Conservation (phyloP, 2,797 vertebrate genomes). For the Micropoecilia bifurca region DNA sequence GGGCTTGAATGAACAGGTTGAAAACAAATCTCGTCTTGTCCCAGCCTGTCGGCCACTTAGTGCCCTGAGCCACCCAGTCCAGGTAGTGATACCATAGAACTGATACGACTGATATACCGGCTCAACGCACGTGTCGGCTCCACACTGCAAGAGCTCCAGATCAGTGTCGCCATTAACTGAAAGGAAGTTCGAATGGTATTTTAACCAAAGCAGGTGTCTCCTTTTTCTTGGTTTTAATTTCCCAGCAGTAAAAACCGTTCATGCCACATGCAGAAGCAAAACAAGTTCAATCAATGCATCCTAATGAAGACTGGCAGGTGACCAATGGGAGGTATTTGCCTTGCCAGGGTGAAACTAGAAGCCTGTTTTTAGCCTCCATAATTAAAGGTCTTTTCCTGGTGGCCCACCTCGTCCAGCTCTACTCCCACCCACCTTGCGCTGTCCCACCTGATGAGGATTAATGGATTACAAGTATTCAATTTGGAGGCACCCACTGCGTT, state of each 20-base stretch:
- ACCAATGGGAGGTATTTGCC: slow-evolving; percentile 61
- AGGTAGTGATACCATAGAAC: slow-evolving; percentile 71
- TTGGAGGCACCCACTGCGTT: slow-evolving; percentile 66
- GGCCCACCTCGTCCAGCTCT: slow-evolving; percentile 38
- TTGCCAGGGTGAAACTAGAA: slow-evolving; percentile 68
- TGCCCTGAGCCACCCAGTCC: slow-evolving; percentile 67
- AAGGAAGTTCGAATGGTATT: slow-evolving; percentile 30
- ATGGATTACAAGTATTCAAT: slow-evolving; percentile 83
- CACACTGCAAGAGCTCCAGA: slow-evolving; percentile 42
- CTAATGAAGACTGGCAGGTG: slow-evolving; percentile 71
- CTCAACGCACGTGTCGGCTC: slow-evolving; percentile 67
- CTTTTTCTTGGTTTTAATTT: slow-evolving; percentile 24
- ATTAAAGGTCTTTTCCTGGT: slow-evolving; percentile 77
- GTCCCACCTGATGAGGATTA: slow-evolving; percentile 81
- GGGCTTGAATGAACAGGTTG: slow-evolving; percentile 75
- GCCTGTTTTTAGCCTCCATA: slow-evolving; percentile 59
- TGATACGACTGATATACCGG: slow-evolving; percentile 75
- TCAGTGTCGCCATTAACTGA: slow-evolving; percentile 40
- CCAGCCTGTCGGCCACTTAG: slow-evolving; percentile 76
- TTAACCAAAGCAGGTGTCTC: slow-evolving; percentile 10
- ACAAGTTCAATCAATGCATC: slow-evolving; percentile 47
- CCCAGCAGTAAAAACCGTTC: slow-evolving; percentile 18
- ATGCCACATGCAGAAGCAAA: slow-evolving; percentile 34
- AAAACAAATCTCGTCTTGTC: slow-evolving; percentile 80
- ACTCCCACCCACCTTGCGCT: slow-evolving; percentile 46